Conservation (phyloP, 1,140 invertebrate species). For the Marisa cornuarietis region DNA sequence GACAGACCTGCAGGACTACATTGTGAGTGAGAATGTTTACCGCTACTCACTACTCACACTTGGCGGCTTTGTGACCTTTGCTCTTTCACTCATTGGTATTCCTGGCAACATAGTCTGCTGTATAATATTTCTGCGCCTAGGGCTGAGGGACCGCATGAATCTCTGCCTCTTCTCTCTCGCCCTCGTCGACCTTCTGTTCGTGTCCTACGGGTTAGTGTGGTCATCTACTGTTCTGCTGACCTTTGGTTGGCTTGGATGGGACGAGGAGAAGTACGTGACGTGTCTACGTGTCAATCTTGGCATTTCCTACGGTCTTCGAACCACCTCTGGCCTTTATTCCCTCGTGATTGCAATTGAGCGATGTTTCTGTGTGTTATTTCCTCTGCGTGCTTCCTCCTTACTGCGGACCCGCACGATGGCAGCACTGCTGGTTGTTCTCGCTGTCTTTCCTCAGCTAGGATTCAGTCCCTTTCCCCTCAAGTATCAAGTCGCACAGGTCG, state of each 20-base stretch:
- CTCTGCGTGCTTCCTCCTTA: neutral
- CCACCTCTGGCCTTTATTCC: neutral
- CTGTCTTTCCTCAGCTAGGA: neutral
- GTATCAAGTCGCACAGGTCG: neutral
- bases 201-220: neutral
- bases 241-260: neutral
- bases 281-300: neutral
- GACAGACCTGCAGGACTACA: too few relatives aligned
- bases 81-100: neutral
- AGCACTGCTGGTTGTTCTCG: neutral
- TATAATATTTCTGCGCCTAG: neutral
- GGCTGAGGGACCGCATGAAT: constrained; percentile 6
- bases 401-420: neutral
- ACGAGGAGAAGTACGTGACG: neutral
- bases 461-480: neutral
- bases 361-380: neutral
- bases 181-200: neutral
- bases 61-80: too few relatives aligned
- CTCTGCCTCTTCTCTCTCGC: constrained; percentile 5
- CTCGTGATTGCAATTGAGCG: neutral
- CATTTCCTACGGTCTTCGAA: neutral
- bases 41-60: too few relatives aligned
- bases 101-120: constrained; percentile 9
- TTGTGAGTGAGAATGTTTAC: too few relatives aligned
- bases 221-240: neutral